Evolutionary conservation across 2,888 invertebrate species (phyloP), one percentile per base, ranked within the genome.

Genomic region (Gandaritis pyraliata): DNA sequence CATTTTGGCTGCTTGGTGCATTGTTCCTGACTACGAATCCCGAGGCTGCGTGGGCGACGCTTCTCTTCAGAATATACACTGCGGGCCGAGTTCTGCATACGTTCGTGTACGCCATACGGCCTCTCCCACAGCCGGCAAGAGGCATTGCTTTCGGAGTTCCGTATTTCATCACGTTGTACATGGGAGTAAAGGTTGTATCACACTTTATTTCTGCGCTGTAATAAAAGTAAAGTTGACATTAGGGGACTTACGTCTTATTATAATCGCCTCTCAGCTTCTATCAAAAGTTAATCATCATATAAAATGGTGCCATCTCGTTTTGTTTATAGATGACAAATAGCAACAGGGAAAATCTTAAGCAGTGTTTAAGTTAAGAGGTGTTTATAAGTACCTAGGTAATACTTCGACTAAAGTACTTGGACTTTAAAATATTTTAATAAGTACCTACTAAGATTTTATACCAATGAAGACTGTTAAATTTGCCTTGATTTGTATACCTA

Each of bases 61-160:
- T 74, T 47, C 73, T 87, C 58, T 86, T 85, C 70, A 74, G 94
- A 39, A 68, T 88, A 3, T 95, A 90, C 78, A 87, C 94, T 0
- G 83, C 85, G 0, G 87, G 92, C 2, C 85, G 95, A 65, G 72
- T 94, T 46, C 66, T 93, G 2, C 95, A 95, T 77, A 94, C 95
- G 0, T 61, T 95, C 36, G 94, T 94, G 30, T 96, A 95, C 75
- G 94, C 94, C 0, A 81, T 94, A 11, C 84, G 88, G n/a, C 93
- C 94, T 0, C 64, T 95, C 52, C 94, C 94, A 1, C 95, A 95
- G 72, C 95, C 88, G n/a, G 69, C 87, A 11, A 78, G 89, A 0
- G 85, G 45, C 10, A 74, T 88, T 53, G 82, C 85, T 1, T 88
- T 80, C 61, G 72, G 72, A 0, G 63, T 86, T 5, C 82, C 88